Percentiles rank a stretch among this genome's conserved stretches.
Evolutionary conservation across 1,140 invertebrate genomes (phyloP).

Genomic region (Polypedilum pembai): DNA sequence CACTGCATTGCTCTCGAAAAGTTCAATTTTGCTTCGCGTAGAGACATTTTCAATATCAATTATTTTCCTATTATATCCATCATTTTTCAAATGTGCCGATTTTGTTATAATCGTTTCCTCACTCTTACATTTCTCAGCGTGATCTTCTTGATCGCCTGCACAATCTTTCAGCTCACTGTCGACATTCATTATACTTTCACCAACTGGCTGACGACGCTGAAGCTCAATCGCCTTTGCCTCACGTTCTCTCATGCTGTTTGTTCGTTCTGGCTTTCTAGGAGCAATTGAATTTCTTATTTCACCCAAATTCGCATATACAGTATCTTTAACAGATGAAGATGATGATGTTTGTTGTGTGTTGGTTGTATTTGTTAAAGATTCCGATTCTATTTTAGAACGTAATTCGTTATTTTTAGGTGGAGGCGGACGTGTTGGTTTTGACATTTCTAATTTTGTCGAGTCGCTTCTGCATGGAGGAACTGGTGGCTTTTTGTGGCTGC

Average conservation of each 20-base stretch:
- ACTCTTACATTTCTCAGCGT: slow-evolving; percentile 30
- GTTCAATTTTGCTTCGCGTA: slow-evolving; percentile 27
- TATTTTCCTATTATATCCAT: slow-evolving; percentile 32
- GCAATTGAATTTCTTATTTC: slow-evolving; percentile 68
- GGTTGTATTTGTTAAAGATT: slow-evolving; percentile 30
- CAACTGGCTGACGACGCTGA: slow-evolving; percentile 35
- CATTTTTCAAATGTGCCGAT: slow-evolving; percentile 37
- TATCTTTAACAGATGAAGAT: slow-evolving; percentile 47
- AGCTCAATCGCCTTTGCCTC: slow-evolving; percentile 53
- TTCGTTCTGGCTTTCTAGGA: slow-evolving; percentile 69
- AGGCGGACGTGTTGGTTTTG: slow-evolving; percentile 59
- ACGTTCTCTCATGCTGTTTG: slow-evolving; percentile 69
- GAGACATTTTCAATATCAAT: slow-evolving; percentile 40
- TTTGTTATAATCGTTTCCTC: slow-evolving; percentile 34
- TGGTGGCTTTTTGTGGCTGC: slow-evolving; percentile 46
- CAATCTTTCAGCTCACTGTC: slow-evolving; percentile 35
- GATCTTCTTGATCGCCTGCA: not conserved
- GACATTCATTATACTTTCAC: slow-evolving; percentile 44
- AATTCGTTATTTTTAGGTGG: slow-evolving; percentile 60
- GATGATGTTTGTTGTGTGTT: slow-evolving; percentile 45
- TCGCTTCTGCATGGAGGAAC: slow-evolving; percentile 45
- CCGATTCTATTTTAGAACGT: slow-evolving; percentile 51
- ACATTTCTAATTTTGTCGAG: slow-evolving; percentile 45
- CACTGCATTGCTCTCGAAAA: slow-evolving; percentile 22
- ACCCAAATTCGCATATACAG: slow-evolving; percentile 71